These are phyloP conservation scores for Alexandromys fortis DNA, from an alignment of 2,113 vertebrate genomes.

Conservation along the genomic window DNA sequence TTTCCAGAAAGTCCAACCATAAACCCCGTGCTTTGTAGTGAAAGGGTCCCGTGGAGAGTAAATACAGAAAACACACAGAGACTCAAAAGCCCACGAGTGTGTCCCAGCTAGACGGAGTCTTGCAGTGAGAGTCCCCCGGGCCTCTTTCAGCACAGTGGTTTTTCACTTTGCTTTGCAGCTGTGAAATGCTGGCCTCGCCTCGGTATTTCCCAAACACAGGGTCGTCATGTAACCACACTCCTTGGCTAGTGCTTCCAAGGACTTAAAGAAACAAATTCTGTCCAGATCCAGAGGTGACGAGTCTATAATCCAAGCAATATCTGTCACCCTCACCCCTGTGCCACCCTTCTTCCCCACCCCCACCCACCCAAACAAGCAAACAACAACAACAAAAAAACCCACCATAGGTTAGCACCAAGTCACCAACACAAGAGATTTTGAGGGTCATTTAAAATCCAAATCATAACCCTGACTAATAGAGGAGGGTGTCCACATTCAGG, in stretches of 20 bases:
- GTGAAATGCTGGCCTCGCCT: not conserved
- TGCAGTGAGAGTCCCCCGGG: rapidly evolving
- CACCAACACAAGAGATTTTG: not conserved
- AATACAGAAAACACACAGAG: not conserved
- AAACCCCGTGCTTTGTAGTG: not conserved
- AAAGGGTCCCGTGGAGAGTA: not conserved
- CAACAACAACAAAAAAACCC: no score
- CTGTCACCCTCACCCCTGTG: not conserved
- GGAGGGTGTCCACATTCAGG: not conserved
- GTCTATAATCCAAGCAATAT: not conserved
- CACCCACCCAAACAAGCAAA: no score
- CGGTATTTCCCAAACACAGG: rapidly evolving
- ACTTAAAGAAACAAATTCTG: not conserved
- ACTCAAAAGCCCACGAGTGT: not conserved
- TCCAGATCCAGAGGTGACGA: not conserved
- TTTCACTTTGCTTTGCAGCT: not conserved
- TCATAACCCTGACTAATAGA: not conserved
- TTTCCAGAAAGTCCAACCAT: not conserved
- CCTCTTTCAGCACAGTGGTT: not conserved
- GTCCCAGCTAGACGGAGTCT: not conserved
- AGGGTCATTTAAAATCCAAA: not conserved
- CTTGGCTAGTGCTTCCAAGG: not conserved
- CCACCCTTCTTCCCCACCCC: no score
- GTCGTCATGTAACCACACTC: rapidly evolving
- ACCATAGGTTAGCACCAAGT: not conserved